Conservation (phyloP, 1,140 invertebrate species). For the Bemisia tabaci region DNA sequence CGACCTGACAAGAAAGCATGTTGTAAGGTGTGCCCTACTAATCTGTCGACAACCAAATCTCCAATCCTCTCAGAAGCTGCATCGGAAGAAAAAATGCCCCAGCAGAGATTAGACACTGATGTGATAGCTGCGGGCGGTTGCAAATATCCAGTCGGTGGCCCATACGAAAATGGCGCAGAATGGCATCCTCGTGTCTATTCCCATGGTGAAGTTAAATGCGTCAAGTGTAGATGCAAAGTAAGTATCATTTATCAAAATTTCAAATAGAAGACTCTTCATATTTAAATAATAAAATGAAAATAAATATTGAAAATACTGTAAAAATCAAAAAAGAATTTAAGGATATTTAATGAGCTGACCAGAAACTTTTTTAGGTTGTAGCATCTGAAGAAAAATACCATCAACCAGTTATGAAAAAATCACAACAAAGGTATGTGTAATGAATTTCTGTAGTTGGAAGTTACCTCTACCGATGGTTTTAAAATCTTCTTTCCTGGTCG, state of each 20-base stretch:
- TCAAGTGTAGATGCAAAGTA: conserved; percentile 78
- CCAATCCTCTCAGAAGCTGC: conserved; percentile 1
- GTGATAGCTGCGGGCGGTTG: conserved; percentile 62
- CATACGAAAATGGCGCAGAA: conserved; percentile 63
- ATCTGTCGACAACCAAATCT: neutral
- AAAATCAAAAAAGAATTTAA: conserved; percentile 3
- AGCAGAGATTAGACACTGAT: conserved; percentile 35
- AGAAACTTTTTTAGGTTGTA: too few species aligned
- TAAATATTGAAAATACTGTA: neutral
- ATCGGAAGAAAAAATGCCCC: conserved; percentile 15
- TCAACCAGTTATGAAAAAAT: too few species aligned
- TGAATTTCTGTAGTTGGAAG: too few species aligned
- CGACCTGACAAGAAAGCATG: conserved; percentile 59
- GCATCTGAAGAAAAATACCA: too few species aligned
- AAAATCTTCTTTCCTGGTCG: too few species aligned
- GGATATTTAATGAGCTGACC: conserved; percentile 18
- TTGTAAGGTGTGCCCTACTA: conserved; percentile 57
- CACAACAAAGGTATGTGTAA: too few species aligned
- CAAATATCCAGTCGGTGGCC: conserved; percentile 49
- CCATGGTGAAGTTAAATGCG: conserved; percentile 70
- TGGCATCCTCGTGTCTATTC: conserved; percentile 72
- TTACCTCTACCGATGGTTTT: too few species aligned
- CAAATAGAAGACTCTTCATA: conserved; percentile 9
- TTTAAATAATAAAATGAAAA: neutral
- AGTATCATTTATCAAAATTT: conserved; percentile 24